Percentiles rank a stretch among this genome's conserved stretches.
Conservation (phyloP, 2,113 vertebrate species). For the Parotia lawesii region DNA sequence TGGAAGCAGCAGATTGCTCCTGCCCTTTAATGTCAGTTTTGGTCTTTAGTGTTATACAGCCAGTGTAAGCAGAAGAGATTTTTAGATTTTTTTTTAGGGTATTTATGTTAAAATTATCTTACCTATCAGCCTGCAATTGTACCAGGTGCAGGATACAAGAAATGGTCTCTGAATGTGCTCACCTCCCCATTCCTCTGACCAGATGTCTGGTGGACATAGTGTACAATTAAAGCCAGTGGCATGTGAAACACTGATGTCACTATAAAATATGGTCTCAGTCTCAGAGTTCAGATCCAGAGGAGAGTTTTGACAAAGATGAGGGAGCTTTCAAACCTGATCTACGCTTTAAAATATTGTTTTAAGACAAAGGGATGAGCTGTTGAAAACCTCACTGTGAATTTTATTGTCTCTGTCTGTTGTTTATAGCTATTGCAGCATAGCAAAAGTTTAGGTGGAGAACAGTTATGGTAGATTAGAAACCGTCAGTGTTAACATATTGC, state of each 20-base stretch:
- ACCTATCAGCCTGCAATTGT: background rate
- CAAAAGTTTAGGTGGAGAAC: constrained; percentile 11
- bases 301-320: background rate
- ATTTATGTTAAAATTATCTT: constrained; percentile 5
- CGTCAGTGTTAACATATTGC: background rate
- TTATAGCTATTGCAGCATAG: background rate
- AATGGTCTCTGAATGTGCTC: background rate
- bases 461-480: constrained; percentile 45
- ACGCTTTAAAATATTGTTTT: constrained; percentile 14
- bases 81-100: background rate
- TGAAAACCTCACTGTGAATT: background rate
- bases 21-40: constrained; percentile 50
- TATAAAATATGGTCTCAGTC: background rate
- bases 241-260: background rate
- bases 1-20: constrained; percentile 60
- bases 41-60: constrained; percentile 13
- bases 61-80: background rate
- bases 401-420: constrained; percentile 12
- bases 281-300: constrained; percentile 1
- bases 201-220: background rate
- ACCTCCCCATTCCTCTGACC: background rate
- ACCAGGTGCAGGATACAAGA: background rate
- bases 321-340: background rate
- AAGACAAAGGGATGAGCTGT: constrained; percentile 4
- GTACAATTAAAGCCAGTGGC: constrained; percentile 12